Evolutionary conservation across 2,797 vertebrate species (phyloP).

Genomic region (Myotis pilosus): DNA sequence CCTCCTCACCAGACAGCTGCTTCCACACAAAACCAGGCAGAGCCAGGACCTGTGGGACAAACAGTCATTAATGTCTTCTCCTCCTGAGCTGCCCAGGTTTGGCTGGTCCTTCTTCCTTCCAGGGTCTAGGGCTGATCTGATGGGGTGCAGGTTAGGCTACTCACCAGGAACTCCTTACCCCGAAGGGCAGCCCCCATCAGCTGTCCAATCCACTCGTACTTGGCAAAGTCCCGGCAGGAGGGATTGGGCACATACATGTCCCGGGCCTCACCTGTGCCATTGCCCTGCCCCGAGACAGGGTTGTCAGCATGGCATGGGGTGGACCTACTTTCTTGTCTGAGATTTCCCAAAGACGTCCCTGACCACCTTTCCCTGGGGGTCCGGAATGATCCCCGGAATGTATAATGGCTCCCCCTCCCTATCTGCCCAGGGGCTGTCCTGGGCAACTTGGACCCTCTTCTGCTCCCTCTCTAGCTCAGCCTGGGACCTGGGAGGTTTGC

Average conservation of each 20-base stretch:
- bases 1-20: conserved; percentile 94
- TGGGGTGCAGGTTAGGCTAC: conserved; percentile 32
- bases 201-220: conserved; percentile 97
- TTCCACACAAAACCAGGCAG: conserved; percentile 98
- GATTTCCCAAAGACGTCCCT: not conserved
- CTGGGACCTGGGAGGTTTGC: not conserved
- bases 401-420: not conserved
- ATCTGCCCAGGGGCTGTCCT: not conserved
- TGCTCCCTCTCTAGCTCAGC: not conserved
- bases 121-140: not conserved
- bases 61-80: not conserved
- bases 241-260: conserved; percentile 98
- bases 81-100: not conserved
- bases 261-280: conserved; percentile 91
- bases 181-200: conserved; percentile 97
- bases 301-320: not conserved
- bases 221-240: conserved; percentile 95
- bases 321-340: not conserved
- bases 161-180: conserved; percentile 97
- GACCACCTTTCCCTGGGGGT: not conserved
- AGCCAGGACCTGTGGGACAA: conserved; percentile 90
- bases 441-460: not conserved
- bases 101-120: not conserved
- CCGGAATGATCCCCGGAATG: not conserved
- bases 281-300: conserved; percentile 86